Evolutionary conservation across 1,140 invertebrate genomes (phyloP).

Genomic region (Drosophila neocordata): DNA sequence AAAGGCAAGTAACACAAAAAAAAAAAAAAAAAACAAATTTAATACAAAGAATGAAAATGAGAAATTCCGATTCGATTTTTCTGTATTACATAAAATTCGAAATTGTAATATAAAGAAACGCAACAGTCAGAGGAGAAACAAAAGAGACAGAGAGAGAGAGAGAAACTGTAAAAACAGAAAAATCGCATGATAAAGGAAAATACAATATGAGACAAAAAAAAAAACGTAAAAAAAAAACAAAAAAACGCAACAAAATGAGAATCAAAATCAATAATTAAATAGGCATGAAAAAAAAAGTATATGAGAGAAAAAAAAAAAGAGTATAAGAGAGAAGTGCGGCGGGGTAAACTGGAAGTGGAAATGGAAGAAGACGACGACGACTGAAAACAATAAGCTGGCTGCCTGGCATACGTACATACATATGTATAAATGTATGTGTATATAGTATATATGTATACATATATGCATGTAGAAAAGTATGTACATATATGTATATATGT

Average conservation of each 20-base stretch:
- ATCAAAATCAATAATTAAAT: conserved; percentile 19
- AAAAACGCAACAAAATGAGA: conserved; percentile 7
- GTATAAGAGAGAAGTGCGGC: neutral
- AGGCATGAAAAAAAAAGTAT: conserved; percentile 2
- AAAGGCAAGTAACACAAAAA: neutral
- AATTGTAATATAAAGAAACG: conserved; percentile 8
- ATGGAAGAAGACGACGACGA: neutral
- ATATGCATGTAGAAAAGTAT: neutral
- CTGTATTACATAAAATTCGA: conserved; percentile 7
- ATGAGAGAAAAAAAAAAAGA: neutral
- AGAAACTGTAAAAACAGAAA: neutral
- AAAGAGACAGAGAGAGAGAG: neutral
- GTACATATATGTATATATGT: neutral
- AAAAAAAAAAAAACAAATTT: neutral
- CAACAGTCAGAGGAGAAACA: conserved; percentile 2
- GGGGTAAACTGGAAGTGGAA: conserved; percentile 1
- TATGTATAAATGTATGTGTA: neutral
- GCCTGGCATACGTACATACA: neutral
- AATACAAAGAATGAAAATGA: neutral
- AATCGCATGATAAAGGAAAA: conserved; percentile 6
- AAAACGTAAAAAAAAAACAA: conserved; percentile 13
- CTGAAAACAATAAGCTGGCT: conserved; percentile 1
- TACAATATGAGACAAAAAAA: conserved; percentile 5
- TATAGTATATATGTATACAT: conserved; percentile 1
- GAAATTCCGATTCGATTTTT: conserved; percentile 11